Evolutionary conservation across 2,888 invertebrate genomes (phyloP).

Genomic region (Nomada hirtipes): DNA sequence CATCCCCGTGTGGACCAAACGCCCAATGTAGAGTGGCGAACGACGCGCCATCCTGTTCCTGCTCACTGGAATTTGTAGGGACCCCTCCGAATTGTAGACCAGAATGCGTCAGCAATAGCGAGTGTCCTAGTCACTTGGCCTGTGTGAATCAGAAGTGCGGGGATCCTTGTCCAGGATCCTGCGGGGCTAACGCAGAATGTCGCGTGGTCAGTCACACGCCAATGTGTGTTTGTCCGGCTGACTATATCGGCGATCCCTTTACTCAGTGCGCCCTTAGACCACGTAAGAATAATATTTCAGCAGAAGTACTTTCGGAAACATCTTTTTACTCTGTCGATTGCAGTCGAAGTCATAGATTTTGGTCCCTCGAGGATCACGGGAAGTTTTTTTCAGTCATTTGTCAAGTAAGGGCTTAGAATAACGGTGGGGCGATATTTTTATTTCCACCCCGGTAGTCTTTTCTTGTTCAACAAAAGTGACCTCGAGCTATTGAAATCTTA

Average conservation of each 20-base stretch:
- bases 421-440: no score
- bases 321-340: no score
- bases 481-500: background rate
- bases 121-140: constrained; percentile 85
- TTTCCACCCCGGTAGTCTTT: no score
- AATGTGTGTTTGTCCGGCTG: constrained; percentile 87
- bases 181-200: constrained; percentile 86
- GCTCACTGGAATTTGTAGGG: constrained; percentile 84
- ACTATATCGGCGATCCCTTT: constrained; percentile 86
- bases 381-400: no score
- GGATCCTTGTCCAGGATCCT: constrained; percentile 91
- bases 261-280: constrained; percentile 88
- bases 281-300: constrained; percentile 84
- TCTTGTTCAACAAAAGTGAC: background rate
- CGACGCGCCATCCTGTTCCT: constrained; percentile 85
- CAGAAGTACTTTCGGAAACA: constrained; percentile 79
- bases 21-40: constrained; percentile 85
- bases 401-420: no score
- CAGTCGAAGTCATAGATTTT: background rate
- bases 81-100: constrained; percentile 85
- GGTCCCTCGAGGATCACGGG: background rate
- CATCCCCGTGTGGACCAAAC: constrained; percentile 76
- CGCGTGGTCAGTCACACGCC: constrained; percentile 86
- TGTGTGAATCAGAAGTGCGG: constrained; percentile 87
- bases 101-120: constrained; percentile 85